phyloP scores from a whole-genome alignment of 1,140 invertebrate genomes.

The Drosophila lowei region DNA sequence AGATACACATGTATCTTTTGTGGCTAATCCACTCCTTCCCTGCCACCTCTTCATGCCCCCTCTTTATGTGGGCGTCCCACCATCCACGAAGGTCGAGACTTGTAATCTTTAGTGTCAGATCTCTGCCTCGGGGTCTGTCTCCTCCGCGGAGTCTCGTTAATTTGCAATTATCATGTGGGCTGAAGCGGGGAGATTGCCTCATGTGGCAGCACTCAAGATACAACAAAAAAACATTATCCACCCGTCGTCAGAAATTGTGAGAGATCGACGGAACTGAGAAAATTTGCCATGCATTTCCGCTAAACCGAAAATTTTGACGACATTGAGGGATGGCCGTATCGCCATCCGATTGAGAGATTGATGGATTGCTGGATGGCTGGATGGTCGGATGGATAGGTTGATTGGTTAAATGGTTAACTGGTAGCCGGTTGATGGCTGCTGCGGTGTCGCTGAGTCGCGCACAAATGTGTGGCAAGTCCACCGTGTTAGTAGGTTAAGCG shows the following conservation, averaged over 20 bases:
- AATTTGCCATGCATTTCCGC: constrained; percentile 68
- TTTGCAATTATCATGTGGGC: constrained; percentile 61
- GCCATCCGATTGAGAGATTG: constrained; percentile 36
- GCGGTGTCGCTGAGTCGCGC: constrained; percentile 10
- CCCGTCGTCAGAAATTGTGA: neutral
- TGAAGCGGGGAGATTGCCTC: constrained; percentile 22
- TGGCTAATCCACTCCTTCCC: constrained; percentile 27
- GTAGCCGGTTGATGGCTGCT: too few species aligned
- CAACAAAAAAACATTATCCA: constrained; percentile 31
- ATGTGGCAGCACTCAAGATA: neutral
- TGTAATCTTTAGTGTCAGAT: constrained; percentile 58
- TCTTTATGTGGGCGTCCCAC: constrained; percentile 37
- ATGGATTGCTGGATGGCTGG: constrained; percentile 20
- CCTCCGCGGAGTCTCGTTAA: constrained; percentile 48
- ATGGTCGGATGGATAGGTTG: constrained; percentile 31
- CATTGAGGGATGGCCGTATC: constrained; percentile 50
- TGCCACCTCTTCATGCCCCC: neutral
- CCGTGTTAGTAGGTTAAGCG: constrained; percentile 72
- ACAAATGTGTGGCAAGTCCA: constrained; percentile 25
- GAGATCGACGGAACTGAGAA: constrained; percentile 17
- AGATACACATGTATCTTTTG: constrained; percentile 25
- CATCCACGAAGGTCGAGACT: constrained; percentile 35
- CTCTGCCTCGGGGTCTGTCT: constrained; percentile 44
- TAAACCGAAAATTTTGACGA: constrained; percentile 32
- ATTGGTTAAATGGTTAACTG: constrained; percentile 47